These are phyloP conservation scores for Thumatha senex DNA, from an alignment of 2,888 invertebrate species.

Conservation along the genomic window DNA sequence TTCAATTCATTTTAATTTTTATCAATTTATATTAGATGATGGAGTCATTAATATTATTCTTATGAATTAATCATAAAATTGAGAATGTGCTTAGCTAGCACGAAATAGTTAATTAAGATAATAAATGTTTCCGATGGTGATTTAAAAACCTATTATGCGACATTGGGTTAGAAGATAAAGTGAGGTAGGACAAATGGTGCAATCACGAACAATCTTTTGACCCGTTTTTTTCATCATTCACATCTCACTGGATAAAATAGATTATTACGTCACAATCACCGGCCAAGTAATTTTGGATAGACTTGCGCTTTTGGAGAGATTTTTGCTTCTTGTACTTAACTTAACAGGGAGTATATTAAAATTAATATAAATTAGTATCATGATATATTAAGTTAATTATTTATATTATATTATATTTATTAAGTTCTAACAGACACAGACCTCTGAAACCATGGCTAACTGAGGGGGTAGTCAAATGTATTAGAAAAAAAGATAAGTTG, in stretches of 20 bases:
- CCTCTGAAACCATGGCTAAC: too few species aligned
- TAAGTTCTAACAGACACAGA: too few species aligned
- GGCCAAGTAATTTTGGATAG: too few species aligned
- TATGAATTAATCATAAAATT: conserved; percentile 34
- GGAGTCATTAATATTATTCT: conserved; percentile 39
- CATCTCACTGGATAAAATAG: background rate
- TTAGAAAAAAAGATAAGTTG: too few species aligned
- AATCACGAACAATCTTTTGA: background rate
- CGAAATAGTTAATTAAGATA: conserved; percentile 22
- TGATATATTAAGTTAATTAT: too few species aligned
- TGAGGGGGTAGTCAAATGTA: too few species aligned
- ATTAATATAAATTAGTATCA: too few species aligned
- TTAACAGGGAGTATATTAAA: too few species aligned
- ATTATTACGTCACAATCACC: too few species aligned
- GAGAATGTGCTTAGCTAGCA: conserved; percentile 10
- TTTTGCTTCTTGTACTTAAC: too few species aligned
- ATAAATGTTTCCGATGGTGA: conserved; percentile 25
- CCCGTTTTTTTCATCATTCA: background rate
- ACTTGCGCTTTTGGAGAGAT: too few species aligned
- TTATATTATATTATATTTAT: too few species aligned
- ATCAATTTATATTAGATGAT: conserved; percentile 29
- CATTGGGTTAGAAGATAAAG: background rate
- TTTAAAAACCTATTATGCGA: conserved; percentile 19
- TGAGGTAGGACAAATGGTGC: background rate
- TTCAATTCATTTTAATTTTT: background rate